A percentile compares a stretch with the other conserved stretches of the same genome.
Conservation (phyloP, 2,797 vertebrate species). For the Acipenser oxyrinchus region DNA sequence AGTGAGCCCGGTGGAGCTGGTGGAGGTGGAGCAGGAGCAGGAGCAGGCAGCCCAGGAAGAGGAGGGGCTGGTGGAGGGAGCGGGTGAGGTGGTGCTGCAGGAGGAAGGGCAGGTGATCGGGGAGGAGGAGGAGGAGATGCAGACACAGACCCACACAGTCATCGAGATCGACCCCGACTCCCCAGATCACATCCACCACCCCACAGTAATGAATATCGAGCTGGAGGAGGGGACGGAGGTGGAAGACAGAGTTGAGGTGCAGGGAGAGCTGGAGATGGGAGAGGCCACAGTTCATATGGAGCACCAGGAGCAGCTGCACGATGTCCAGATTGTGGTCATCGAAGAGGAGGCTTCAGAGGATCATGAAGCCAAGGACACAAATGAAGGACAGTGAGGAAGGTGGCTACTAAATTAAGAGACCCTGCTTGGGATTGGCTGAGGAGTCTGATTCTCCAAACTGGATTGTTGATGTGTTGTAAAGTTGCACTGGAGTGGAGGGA, state of each 20-base stretch:
- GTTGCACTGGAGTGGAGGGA: not conserved
- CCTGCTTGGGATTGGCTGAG: too few relatives aligned
- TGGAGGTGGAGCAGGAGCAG: conserved; percentile 72
- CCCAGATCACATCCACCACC: conserved; percentile 40
- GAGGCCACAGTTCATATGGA: conserved; percentile 57
- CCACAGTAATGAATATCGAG: conserved; percentile 57
- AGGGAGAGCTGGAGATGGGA: conserved; percentile 52
- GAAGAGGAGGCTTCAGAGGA: conserved; percentile 60
- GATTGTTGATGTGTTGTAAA: too few relatives aligned
- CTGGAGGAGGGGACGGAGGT: conserved; percentile 52
- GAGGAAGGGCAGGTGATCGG: conserved; percentile 51
- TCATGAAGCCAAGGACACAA: conserved; percentile 34
- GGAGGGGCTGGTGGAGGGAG: conserved; percentile 59
- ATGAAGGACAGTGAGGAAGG: not conserved
- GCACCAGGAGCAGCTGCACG: conserved; percentile 75
- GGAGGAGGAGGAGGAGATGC: conserved; percentile 63
- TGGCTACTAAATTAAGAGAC: too few relatives aligned
- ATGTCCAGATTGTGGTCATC: conserved; percentile 84
- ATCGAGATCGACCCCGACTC: conserved; percentile 81
- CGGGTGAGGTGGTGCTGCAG: conserved; percentile 50
- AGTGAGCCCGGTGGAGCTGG: conserved; percentile 81
- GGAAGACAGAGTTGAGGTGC: conserved; percentile 52
- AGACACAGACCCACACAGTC: conserved; percentile 63
- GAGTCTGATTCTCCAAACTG: too few relatives aligned
- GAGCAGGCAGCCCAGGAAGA: conserved; percentile 60